Percentiles rank a stretch among this genome's conserved stretches.
Conservation (phyloP, 1,140 invertebrate species). For the Bombyx mandarina region DNA sequence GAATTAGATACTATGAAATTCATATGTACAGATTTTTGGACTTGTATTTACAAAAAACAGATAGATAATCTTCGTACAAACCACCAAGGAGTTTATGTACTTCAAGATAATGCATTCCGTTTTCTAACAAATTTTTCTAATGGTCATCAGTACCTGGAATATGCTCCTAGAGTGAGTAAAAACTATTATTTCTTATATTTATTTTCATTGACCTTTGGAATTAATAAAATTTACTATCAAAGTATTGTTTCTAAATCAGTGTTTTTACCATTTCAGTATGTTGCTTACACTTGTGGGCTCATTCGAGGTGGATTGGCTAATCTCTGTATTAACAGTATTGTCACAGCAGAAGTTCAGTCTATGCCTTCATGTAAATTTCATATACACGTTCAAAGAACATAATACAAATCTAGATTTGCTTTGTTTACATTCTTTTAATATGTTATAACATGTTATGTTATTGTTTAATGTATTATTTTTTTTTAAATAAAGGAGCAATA, state of each 20-base stretch:
- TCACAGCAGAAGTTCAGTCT: conserved; percentile 93
- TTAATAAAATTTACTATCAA: too few relatives aligned
- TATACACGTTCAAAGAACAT: conserved; percentile 84
- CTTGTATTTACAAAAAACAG: conserved; percentile 96
- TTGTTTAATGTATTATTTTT: too few relatives aligned
- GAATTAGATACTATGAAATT: conserved; percentile 99
- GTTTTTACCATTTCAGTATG: conserved; percentile 76
- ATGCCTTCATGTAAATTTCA: conserved; percentile 97
- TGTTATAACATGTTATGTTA: too few relatives aligned
- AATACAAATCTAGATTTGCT: conserved; percentile 6
- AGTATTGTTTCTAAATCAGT: neutral
- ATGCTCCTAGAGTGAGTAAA: conserved; percentile 82
- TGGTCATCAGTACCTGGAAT: conserved; percentile 92
- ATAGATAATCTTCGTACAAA: conserved; percentile 99
- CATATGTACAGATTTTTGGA: conserved; percentile 99
- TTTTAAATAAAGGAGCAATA: too few relatives aligned
- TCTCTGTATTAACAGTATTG: conserved; percentile 92
- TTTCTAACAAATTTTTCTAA: conserved; percentile 91
- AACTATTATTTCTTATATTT: conserved; percentile 1
- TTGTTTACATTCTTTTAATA: too few relatives aligned
- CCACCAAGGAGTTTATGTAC: conserved; percentile 97
- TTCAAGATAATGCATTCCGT: conserved; percentile 97
- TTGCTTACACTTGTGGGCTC: conserved; percentile 96
- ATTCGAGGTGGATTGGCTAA: conserved; percentile 95
- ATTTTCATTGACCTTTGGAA: neutral